These are phyloP conservation scores for Sarcoramphus papa DNA, from an alignment of 2,797 vertebrate species.

Conservation along the genomic window DNA sequence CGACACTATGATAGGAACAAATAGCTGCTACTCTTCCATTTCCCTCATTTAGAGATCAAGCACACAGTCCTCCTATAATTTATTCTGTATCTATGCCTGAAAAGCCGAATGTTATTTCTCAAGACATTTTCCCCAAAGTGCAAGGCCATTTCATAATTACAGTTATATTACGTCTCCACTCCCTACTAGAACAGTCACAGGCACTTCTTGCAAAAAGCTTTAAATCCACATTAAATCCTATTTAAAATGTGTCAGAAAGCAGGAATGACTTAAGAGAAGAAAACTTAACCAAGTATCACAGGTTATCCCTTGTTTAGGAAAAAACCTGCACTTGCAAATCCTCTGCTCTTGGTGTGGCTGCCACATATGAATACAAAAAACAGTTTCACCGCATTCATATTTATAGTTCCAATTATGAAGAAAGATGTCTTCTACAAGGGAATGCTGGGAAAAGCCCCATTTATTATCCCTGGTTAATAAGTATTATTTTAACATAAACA, in stretches of 20 bases:
- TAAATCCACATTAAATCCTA: neutral
- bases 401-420: conserved; percentile 46
- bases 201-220: neutral
- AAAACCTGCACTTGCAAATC: neutral
- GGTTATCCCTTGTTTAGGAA: neutral
- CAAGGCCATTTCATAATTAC: conserved; percentile 27
- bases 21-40: neutral
- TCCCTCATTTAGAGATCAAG: conserved; percentile 24
- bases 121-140: neutral
- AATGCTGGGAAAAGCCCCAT: neutral
- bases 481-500: conserved; percentile 34
- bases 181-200: neutral
- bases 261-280: neutral
- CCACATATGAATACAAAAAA: neutral
- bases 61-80: neutral
- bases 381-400: neutral
- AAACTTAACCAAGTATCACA: neutral
- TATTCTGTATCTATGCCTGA: neutral
- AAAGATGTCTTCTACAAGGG: neutral
- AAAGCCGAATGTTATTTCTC: neutral
- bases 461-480: conserved; percentile 14
- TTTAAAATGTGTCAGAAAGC: conserved; percentile 15
- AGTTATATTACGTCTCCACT: neutral
- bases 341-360: neutral
- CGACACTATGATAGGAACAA: neutral